Evolutionary conservation across 2,113 vertebrate species (phyloP).

Genomic region (Platycercus adscitus): DNA sequence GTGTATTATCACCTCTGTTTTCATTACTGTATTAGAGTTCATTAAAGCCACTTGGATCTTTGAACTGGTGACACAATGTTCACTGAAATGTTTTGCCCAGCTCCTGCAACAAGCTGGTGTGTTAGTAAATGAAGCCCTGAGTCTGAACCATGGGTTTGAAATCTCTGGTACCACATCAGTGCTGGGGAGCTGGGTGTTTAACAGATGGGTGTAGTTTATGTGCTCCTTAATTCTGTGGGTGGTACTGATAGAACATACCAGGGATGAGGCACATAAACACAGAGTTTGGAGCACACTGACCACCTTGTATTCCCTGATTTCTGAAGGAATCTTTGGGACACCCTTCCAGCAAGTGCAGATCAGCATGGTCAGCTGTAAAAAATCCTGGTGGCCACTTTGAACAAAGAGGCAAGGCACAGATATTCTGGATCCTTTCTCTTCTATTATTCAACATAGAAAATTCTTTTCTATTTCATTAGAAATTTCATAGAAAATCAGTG

Average conservation of each 20-base stretch:
- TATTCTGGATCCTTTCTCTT: neutral
- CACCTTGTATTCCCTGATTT: neutral
- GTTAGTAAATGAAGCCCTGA: neutral
- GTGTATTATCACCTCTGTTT: neutral
- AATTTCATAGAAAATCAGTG: neutral
- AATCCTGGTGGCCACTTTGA: neutral
- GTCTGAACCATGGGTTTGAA: neutral
- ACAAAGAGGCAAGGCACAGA: neutral
- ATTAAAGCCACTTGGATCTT: neutral
- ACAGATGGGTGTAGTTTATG: neutral
- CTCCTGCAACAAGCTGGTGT: neutral
- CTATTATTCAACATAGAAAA: neutral
- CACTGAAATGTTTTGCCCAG: neutral
- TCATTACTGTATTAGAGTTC: neutral
- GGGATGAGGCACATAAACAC: neutral
- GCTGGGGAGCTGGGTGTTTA: neutral
- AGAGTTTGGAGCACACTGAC: neutral
- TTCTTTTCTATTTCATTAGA: too few species aligned
- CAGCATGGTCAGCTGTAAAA: neutral
- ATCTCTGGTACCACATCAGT: neutral
- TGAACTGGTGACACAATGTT: neutral
- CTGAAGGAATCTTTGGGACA: neutral
- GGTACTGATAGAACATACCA: neutral
- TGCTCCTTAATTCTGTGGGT: neutral
- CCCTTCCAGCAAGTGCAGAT: neutral